Base-by-base conservation (phyloP, 2,888 invertebrate species). In the Oligia strigilis region DNA sequence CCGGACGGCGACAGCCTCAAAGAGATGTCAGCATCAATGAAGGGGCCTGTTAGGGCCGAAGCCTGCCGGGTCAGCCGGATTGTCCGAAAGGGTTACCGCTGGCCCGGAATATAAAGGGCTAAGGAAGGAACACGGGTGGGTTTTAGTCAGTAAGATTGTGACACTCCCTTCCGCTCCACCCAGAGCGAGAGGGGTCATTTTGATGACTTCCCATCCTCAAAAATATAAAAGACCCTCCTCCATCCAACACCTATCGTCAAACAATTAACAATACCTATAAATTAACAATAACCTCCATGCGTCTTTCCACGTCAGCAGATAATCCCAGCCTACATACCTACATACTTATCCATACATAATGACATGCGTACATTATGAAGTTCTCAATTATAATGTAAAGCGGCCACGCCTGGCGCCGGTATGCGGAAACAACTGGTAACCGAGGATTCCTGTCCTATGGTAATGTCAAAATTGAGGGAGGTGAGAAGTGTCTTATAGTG, bases 341-440 rank as follows among this genome's bases (percentile, higher is more conserved):
- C 72, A 71, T 8, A 66, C 19, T 60, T 66, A 66, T 62, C 60
- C 36, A 52, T 70, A 55, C 14, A 49, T 72, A 83, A 29, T 69
- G 36, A 40, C 9, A 9, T 76, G 52, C 62, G 29, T 75, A 72
- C 46, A 73, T 60, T 29, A 55, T 49, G 72, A 73, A 77, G 14
- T 75, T 73, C 79, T 75, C 86, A 86, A 86, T 85, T 86, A 87
- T 81, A 87, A 84, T 82, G 75, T 78, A 60, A 81, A 79, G 46
- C 40, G 0, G 52, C 82, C 82, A 70, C 87, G 85, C 87, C 86
- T 64, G 43, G 43, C 23, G 55, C 40, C 36, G 72, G 82, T 5
- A 86, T 80, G 86, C 86, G 87, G 86, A 86, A 87, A 46, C 36
- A 19, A 4, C 55, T 4, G 17, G 13, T 72, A 62, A 29, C 49